phyloP scores from a whole-genome alignment of 2,113 vertebrate genomes.

The Corythaeola cristata region DNA sequence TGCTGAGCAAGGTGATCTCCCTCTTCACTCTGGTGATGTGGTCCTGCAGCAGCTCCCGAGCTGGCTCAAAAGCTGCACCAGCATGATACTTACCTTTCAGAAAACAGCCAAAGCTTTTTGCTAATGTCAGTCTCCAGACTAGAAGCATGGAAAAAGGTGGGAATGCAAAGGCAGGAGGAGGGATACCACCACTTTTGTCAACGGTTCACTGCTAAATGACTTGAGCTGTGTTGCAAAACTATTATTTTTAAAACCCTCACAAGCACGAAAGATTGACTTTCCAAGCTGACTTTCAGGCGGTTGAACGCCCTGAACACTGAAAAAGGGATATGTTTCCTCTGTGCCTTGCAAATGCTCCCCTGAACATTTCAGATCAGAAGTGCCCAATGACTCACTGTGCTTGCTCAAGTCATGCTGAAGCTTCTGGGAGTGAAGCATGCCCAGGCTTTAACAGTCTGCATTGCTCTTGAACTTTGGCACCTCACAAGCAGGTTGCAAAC shows the following conservation, averaged over 20 bases:
- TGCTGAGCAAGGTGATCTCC: not conserved
- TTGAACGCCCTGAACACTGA: not conserved
- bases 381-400: not conserved
- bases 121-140: not conserved
- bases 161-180: not conserved
- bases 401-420: not conserved
- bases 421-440: not conserved
- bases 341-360: not conserved
- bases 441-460: not conserved
- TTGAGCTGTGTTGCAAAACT: not conserved
- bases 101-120: not conserved
- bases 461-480: not conserved
- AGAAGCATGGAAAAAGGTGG: not conserved
- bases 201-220: not conserved
- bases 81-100: not conserved
- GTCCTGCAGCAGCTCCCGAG: not conserved
- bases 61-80: not conserved
- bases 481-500: not conserved
- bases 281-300: not conserved
- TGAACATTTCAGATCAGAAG: not conserved
- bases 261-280: not conserved
- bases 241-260: not conserved
- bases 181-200: not conserved
- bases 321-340: not conserved
- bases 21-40: not conserved